These are phyloP conservation scores for Odontomachus brunneus DNA, from an alignment of 1,140 invertebrate species.

Conservation along the genomic window DNA sequence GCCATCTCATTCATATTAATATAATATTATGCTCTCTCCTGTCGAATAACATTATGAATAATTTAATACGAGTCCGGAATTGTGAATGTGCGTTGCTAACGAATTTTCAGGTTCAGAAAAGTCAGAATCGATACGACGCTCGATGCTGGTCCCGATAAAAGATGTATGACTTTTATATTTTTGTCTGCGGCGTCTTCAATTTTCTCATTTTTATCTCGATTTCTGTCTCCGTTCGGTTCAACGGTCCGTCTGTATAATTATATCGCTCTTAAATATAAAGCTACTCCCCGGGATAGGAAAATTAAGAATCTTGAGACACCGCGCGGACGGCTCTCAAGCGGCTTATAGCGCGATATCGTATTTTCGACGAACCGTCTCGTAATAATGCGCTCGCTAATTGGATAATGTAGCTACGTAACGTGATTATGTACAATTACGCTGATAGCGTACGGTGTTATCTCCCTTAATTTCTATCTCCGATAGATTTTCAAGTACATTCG, in stretches of 20 bases:
- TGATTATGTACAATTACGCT: not conserved
- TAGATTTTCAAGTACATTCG: no score
- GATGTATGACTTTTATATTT: not conserved
- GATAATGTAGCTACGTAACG: not conserved
- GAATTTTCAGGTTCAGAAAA: slow-evolving; percentile 13
- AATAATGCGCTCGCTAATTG: not conserved
- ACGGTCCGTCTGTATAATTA: not conserved
- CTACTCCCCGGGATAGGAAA: not conserved
- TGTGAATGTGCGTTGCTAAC: slow-evolving; percentile 11
- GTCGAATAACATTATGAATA: slow-evolving; percentile 17
- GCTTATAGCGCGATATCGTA: slow-evolving; percentile 4
- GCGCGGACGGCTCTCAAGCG: not conserved
- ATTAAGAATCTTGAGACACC: not conserved
- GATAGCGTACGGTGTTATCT: not conserved
- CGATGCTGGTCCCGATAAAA: not conserved
- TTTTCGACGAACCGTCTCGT: not conserved
- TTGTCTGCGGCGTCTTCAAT: not conserved
- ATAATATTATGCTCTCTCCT: slow-evolving; percentile 14
- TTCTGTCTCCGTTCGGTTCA: not conserved
- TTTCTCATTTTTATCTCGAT: not conserved
- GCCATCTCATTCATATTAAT: slow-evolving; percentile 27
- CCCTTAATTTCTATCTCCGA: no score
- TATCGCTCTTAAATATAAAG: not conserved
- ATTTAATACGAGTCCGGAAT: slow-evolving; percentile 27
- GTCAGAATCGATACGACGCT: not conserved